Base-by-base conservation (phyloP, 2,113 vertebrate species). In the Rhinichthys klamathensis region DNA sequence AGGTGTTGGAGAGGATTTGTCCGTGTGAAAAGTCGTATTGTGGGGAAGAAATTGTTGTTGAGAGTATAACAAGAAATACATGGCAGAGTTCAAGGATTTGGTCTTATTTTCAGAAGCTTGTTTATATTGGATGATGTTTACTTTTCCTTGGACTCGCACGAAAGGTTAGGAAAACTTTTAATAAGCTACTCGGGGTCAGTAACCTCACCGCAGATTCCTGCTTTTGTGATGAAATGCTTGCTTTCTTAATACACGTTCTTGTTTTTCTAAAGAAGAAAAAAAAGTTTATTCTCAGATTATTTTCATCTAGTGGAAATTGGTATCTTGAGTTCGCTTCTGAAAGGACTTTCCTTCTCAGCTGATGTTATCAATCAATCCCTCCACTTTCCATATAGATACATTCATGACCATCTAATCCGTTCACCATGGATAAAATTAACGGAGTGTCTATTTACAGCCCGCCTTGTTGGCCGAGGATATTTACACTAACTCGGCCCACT, bases 311-410 rank as follows among this genome's bases (percentile, higher is more conserved):
- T 5, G 32, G 32, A 23, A 1, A 41, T 23, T 70, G 67, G 18
- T 70, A 11, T 23, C 67, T 2, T 11, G 35, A 23, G 9, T 23
- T n/a, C 4, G 9, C 18, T 70, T 70, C 10, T 41, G 9, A 38
- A 70, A 70, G 23, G 32, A 21, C 16, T 69, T 67, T 18, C 30
- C 8, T 38, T 67, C 8, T 6, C 41, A 74, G 38, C 12, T 2
- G 70, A 73, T 25, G 70, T 73, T 23, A 25, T 15, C 41, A n/a
- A 46, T n/a, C 41, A n/a, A 46, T n/a, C 41, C 90, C 46, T 90
- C 63, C 21, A 51, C 27, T 65, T 32, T 65, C 6, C 30, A 61
- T 25, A 16, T 7, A 56, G 18, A 56, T 18, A 56, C 6, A 21
- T 21, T 56, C 21, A 6, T 21, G 13, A 56, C 54, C 18, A 56